Conservation (phyloP, 2,797 vertebrate genomes). For the Melanotaenia nigrans region DNA sequence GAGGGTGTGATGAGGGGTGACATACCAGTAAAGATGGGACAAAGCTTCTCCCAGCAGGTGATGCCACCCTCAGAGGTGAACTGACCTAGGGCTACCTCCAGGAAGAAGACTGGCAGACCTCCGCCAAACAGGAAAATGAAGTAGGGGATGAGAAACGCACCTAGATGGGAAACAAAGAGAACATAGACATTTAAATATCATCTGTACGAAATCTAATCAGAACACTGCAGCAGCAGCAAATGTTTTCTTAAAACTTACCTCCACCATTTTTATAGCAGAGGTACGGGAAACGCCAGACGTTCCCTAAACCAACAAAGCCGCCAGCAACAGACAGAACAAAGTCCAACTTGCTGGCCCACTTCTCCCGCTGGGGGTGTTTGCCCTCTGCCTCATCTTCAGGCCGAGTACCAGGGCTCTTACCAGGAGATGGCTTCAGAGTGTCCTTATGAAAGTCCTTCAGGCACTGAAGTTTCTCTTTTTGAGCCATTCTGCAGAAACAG, state of each 20-base stretch:
- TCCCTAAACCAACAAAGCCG: constrained; percentile 96
- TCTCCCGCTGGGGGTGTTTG: constrained; percentile 94
- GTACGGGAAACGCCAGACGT: constrained; percentile 98
- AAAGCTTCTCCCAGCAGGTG: constrained; percentile 99
- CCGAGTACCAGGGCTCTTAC: constrained; percentile 95
- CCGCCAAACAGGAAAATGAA: constrained; percentile 99
- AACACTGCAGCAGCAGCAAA: background rate
- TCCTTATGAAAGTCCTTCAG: constrained; percentile 99
- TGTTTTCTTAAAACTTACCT: constrained; percentile 81
- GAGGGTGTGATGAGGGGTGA: background rate
- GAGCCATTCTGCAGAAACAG: constrained; percentile 85
- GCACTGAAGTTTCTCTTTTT: constrained; percentile 97
- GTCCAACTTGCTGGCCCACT: constrained; percentile 98
- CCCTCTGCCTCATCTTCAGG: constrained; percentile 97
- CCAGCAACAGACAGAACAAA: constrained; percentile 97
- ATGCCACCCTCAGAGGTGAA: constrained; percentile 98
- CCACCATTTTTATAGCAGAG: constrained; percentile 99
- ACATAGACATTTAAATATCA: background rate
- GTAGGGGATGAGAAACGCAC: constrained; percentile 99
- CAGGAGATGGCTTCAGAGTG: constrained; percentile 96
- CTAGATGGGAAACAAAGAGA: constrained; percentile 67
- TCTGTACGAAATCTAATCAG: background rate
- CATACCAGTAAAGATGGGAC: constrained; percentile 95
- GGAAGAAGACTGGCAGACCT: constrained; percentile 97
- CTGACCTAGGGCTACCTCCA: constrained; percentile 97